Percentiles rank a stretch among this genome's conserved stretches.
These are phyloP conservation scores for Montipora foliosa DNA, from an alignment of 64 coral and sea anemone species.

Conservation along the genomic window DNA sequence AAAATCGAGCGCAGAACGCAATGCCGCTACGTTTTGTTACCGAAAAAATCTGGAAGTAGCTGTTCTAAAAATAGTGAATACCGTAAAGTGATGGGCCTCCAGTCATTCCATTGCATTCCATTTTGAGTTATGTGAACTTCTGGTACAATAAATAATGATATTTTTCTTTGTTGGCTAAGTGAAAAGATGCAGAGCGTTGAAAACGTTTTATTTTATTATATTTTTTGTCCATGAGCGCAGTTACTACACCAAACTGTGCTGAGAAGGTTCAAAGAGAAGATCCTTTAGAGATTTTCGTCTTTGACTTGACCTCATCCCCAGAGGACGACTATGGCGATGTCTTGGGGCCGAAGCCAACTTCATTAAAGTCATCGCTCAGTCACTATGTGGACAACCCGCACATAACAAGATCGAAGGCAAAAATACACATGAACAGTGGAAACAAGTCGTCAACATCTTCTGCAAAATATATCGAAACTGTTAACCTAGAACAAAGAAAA, in stretches of 20 bases:
- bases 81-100: too few species aligned
- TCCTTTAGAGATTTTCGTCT: slow-evolving; percentile 60
- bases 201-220: neutral
- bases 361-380: neutral
- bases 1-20: too few species aligned
- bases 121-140: neutral
- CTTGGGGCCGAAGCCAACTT: neutral
- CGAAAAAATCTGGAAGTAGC: too few species aligned
- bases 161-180: too few species aligned
- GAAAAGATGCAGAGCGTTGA: too few species aligned
- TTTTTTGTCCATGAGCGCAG: neutral
- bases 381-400: neutral
- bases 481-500: neutral
- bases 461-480: neutral
- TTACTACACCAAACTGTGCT: neutral
- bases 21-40: too few species aligned
- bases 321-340: neutral
- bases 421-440: neutral
- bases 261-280: slow-evolving; percentile 43
- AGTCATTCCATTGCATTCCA: neutral
- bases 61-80: too few species aligned
- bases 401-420: slow-evolving; percentile 20
- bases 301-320: slow-evolving; percentile 61
- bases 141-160: too few species aligned
- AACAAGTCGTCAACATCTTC: neutral